Base-by-base conservation (phyloP, 2,797 vertebrate genomes). In the Coranthus polyacanthus region DNA sequence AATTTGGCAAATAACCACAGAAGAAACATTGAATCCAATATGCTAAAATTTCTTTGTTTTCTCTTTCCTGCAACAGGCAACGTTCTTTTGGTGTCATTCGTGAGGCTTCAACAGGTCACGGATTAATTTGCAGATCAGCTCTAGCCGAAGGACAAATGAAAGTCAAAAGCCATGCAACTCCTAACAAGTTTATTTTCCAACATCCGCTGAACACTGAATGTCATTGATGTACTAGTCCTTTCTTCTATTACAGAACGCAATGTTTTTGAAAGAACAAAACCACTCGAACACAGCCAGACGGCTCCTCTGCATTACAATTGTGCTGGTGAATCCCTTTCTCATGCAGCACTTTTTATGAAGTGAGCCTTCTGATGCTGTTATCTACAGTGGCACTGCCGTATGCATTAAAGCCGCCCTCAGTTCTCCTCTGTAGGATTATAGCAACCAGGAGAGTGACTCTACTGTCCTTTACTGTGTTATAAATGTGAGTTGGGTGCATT, bases 101-200 rank as follows among this genome's bases (percentile, higher is more conserved):
- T 58, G 17, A 44, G 20, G 3, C 36, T 15, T 37, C 34, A 49
- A 61, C 16, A 1, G 0, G 75, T 41, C 52, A 60, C 58, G 56
- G 60, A 68, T 75, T 78, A 5, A 75, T 75, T 62, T 68, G 53
- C 0, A 9, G 46, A 71, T 72, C 70, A 39, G 71, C 57, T 79
- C 29, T 0, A 37, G 36, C 24, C 4, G 0, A 46, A 88, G 78
- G 83, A 84, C 74, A 34, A 85, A 57, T 83, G 74, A 81, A 86
- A 85, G 82, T 85, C 85, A 55, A 52, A 12, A 71, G 44, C 65
- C 50, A 8, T 20, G 46, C 39, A 13, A 50, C 47, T 68, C 50
- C 46, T 38, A 47, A 83, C 46, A 15, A 65, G 67, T 81, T 80
- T 69, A 76, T 76, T 75, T 66, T 38, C 39, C 55, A 49, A 70